A percentile compares a stretch with the other conserved stretches of the same genome.
Evolutionary conservation across 1,140 invertebrate species (phyloP).

Genomic region (Fopius arisanus): DNA sequence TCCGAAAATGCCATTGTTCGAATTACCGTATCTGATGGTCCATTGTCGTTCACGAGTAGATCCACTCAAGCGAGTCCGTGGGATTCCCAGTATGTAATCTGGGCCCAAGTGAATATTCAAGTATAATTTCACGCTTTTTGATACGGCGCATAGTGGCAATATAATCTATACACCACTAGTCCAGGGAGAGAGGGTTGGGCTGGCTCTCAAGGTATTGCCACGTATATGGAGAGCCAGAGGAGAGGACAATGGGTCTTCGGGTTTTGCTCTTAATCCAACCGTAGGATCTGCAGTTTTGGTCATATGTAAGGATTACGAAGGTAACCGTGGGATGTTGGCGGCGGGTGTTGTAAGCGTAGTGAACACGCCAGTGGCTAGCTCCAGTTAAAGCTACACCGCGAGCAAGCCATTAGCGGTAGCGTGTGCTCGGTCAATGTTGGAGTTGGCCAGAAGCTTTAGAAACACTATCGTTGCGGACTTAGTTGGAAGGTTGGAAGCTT

Average conservation of each 20-base stretch:
- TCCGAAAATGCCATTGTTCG: slow-evolving; percentile 3
- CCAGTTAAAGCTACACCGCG: background rate
- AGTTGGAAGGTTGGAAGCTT: background rate
- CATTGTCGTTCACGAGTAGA: background rate
- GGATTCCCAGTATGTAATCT: background rate
- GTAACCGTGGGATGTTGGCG: slow-evolving; percentile 26
- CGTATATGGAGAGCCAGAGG: background rate
- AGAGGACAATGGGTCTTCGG: slow-evolving; percentile 44
- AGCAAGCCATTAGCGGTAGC: slow-evolving; percentile 7
- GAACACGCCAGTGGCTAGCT: background rate
- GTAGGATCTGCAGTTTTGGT: slow-evolving; percentile 41
- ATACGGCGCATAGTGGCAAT: slow-evolving; percentile 14
- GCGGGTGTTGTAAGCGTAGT: slow-evolving; percentile 19
- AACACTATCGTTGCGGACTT: background rate
- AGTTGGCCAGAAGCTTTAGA: background rate
- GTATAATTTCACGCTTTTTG: background rate
- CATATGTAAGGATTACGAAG: slow-evolving; percentile 57
- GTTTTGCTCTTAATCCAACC: slow-evolving; percentile 45
- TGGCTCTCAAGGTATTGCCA: background rate
- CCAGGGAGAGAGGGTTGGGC: background rate
- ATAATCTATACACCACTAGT: slow-evolving; percentile 2
- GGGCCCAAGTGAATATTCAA: slow-evolving; percentile 28
- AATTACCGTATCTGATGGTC: slow-evolving; percentile 20
- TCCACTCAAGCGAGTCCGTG: slow-evolving; percentile 10
- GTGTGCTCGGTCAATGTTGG: background rate